Conservation (phyloP, 2,888 invertebrate species). For the Athalia rosae region DNA sequence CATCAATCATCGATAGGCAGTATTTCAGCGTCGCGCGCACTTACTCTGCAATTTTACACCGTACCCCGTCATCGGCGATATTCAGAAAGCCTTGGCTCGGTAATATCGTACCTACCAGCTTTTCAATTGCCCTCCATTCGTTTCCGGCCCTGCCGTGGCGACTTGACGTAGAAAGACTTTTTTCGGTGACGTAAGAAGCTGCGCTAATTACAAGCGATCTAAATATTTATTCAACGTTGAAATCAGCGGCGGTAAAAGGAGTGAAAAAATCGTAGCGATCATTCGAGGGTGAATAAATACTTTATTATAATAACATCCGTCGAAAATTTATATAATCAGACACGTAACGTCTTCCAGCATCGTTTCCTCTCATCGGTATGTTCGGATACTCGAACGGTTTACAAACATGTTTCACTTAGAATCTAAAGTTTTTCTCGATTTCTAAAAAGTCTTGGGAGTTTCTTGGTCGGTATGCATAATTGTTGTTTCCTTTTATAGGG, state of each 20-base stretch:
- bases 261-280: not conserved
- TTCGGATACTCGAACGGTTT: no score
- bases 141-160: not conserved
- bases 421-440: not conserved
- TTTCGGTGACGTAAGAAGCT: no score
- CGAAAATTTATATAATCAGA: not conserved
- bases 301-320: not conserved
- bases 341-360: not conserved
- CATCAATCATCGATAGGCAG: slow-evolving; percentile 10
- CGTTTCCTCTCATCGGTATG: no score
- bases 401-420: not conserved
- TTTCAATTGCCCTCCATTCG: not conserved
- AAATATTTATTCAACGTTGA: not conserved
- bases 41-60: no score
- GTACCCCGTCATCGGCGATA: no score
- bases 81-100: not conserved
- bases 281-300: slow-evolving; percentile 10
- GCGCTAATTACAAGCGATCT: no score
- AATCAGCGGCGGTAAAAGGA: not conserved
- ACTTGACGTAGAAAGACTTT: not conserved
- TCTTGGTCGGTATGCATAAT: not conserved
- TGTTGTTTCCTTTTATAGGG: slow-evolving; percentile 49
- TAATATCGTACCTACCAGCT: not conserved
- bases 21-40: not conserved
- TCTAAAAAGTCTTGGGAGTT: not conserved